These are phyloP conservation scores for Hypotaenidia philippensis DNA, from an alignment of 2,797 vertebrate species.

Conservation along the genomic window DNA sequence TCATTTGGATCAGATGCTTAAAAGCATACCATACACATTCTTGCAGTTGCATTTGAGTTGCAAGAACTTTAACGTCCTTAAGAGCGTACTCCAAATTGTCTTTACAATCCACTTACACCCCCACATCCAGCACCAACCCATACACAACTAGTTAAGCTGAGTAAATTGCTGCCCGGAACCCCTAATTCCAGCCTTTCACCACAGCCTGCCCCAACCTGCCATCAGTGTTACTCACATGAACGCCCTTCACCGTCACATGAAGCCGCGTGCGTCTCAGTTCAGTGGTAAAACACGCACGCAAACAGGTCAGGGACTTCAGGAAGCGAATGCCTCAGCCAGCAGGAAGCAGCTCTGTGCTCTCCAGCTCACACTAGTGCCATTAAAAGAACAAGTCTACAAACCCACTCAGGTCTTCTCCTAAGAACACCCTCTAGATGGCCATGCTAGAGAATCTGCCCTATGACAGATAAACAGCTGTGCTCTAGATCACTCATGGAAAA, in stretches of 20 bases:
- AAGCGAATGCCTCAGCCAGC: background rate
- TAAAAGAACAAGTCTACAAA: background rate
- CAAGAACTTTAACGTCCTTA: background rate
- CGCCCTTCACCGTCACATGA: background rate
- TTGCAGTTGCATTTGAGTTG: background rate
- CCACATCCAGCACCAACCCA: background rate
- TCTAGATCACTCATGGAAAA: background rate
- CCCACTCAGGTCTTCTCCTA: background rate
- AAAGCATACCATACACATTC: background rate
- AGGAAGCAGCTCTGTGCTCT: background rate
- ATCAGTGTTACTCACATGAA: accelerated
- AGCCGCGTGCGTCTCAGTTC: background rate
- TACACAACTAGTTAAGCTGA: accelerated
- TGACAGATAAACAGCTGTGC: background rate
- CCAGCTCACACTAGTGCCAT: background rate
- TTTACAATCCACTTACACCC: background rate
- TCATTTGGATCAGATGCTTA: background rate
- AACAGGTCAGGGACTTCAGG: background rate
- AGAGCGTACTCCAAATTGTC: background rate
- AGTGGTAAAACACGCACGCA: background rate
- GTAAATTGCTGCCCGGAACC: background rate
- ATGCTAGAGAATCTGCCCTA: background rate
- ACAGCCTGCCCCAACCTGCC: background rate
- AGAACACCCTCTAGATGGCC: background rate
- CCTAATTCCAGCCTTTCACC: background rate